These are phyloP conservation scores for Oenanthe oenanthe DNA, from an alignment of 2,113 vertebrate genomes.

Conservation along the genomic window DNA sequence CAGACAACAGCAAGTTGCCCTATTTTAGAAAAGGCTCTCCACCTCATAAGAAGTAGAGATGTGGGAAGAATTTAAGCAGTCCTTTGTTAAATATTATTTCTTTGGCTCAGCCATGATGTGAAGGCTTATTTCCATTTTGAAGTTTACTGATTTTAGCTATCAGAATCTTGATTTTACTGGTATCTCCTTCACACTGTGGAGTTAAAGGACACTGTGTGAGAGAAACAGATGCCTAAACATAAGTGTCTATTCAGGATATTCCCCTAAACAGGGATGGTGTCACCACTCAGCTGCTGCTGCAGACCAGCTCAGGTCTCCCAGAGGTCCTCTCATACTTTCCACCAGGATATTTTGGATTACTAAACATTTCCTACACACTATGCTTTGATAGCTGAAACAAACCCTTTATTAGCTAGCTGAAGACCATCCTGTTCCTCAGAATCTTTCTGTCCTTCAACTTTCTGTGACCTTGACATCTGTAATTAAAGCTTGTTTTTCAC, in stretches of 20 bases:
- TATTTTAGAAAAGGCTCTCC: neutral
- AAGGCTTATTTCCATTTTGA: neutral
- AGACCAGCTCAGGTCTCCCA: neutral
- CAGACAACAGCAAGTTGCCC: neutral
- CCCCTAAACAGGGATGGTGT: no score
- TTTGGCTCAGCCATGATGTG: neutral
- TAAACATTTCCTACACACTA: neutral
- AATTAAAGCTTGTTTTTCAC: neutral
- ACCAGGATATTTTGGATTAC: neutral
- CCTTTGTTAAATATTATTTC: neutral
- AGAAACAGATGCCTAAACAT: neutral
- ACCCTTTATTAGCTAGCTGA: neutral
- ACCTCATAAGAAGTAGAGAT: neutral
- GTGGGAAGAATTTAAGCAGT: neutral
- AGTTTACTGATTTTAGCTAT: neutral
- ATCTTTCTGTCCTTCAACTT: neutral
- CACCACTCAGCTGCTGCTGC: neutral
- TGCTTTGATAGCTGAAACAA: neutral
- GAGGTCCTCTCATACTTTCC: neutral
- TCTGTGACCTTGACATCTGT: neutral
- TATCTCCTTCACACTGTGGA: neutral
- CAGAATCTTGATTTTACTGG: neutral
- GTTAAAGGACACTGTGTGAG: neutral
- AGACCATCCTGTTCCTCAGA: neutral
- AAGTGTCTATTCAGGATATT: neutral